Evolutionary conservation across 2,113 vertebrate species (phyloP).

Genomic region (Gavialis gangeticus): DNA sequence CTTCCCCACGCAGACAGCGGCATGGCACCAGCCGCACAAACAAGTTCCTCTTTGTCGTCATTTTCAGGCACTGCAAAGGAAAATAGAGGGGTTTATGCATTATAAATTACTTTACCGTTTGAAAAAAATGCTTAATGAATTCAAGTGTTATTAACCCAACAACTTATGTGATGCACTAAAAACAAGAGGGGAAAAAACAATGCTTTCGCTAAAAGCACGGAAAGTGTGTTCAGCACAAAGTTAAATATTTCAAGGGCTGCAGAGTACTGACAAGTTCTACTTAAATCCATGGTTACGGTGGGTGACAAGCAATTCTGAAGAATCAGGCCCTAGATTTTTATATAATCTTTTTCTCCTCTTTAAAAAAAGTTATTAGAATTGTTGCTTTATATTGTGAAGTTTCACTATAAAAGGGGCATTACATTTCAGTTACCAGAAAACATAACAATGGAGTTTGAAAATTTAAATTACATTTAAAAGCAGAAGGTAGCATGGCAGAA

Average conservation of each 20-base stretch:
- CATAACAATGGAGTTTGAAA: fast-evolving
- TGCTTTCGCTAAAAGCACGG: not conserved
- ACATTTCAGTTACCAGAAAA: not conserved
- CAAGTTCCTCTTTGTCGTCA: conserved; percentile 95
- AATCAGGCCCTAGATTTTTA: not conserved
- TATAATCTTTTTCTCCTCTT: not conserved
- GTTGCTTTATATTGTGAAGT: not conserved
- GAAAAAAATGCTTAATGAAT: not conserved
- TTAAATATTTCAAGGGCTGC: not conserved
- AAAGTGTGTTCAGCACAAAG: not conserved
- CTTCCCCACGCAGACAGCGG: conserved; percentile 96
- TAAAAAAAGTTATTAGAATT: not conserved
- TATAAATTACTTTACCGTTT: not conserved
- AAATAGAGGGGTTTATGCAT: fast-evolving
- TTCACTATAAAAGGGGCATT: not conserved
- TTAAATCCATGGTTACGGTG: not conserved
- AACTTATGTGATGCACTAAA: not conserved
- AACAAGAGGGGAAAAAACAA: not conserved
- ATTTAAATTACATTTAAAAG: not conserved
- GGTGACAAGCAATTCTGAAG: not conserved
- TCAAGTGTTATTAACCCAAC: not conserved
- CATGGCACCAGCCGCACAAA: conserved; percentile 97
- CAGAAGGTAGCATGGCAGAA: not conserved
- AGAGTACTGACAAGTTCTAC: not conserved
- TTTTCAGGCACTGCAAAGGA: conserved; percentile 88